Conservation (phyloP, 23 tunicate species). For the Phallusia fumigata region DNA sequence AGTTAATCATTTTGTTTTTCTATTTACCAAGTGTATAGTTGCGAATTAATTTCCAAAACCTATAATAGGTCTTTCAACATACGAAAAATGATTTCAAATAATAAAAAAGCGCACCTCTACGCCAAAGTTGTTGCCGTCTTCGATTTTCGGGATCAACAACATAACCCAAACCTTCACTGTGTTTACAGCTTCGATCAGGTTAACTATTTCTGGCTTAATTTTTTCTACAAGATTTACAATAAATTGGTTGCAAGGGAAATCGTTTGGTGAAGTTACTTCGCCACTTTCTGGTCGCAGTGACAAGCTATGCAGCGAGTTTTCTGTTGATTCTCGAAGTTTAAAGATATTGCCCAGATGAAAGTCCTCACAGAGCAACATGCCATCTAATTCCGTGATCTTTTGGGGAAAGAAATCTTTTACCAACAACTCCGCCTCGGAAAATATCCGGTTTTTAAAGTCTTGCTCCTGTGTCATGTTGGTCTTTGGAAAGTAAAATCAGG, state of each 20-base stretch:
- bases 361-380: constrained; percentile 32
- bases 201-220: constrained; percentile 83
- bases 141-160: constrained; percentile 87
- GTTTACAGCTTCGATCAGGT: constrained; percentile 63
- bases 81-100: too few relatives aligned
- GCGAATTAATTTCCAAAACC: too few relatives aligned
- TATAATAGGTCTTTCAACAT: too few relatives aligned
- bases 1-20: too few relatives aligned
- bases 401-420: constrained; percentile 81
- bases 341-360: constrained; percentile 49
- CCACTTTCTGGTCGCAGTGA: constrained; percentile 16
- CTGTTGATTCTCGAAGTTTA: constrained; percentile 40
- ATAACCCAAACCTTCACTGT: constrained; percentile 89
- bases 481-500: background rate
- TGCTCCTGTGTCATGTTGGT: constrained; percentile 26
- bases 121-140: constrained; percentile 97
- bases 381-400: constrained; percentile 73
- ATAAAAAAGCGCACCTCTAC: constrained; percentile 61
- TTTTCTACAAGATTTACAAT: constrained; percentile 50
- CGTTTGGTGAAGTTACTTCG: constrained; percentile 25
- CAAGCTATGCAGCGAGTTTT: constrained; percentile 38
- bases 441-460: constrained; percentile 59
- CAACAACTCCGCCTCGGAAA: constrained; percentile 66
- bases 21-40: too few relatives aligned
- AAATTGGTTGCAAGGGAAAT: constrained; percentile 58